Evolutionary conservation across 2,888 invertebrate genomes (phyloP).

Genomic region (Strigamia maritima): DNA sequence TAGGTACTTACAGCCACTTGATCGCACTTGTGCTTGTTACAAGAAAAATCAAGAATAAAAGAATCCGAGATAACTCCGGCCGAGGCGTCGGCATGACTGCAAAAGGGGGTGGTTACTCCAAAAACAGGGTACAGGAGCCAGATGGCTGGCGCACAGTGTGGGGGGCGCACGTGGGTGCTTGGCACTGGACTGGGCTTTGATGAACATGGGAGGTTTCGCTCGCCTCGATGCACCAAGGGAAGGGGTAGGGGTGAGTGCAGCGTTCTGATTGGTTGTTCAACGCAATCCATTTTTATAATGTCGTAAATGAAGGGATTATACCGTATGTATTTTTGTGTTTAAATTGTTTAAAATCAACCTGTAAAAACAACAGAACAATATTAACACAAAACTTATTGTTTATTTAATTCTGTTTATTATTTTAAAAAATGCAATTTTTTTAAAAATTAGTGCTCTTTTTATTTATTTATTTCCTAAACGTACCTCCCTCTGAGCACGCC

Average conservation of each 20-base stretch:
- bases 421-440: background rate
- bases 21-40: slow-evolving; percentile 27
- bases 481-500: background rate
- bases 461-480: background rate
- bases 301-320: slow-evolving; percentile 8
- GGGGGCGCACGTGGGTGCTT: slow-evolving; percentile 33
- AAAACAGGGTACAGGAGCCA: slow-evolving; percentile 7
- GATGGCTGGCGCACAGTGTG: slow-evolving; percentile 8
- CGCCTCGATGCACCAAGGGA: slow-evolving; percentile 27
- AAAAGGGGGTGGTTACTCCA: slow-evolving; percentile 34
- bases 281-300: slow-evolving; percentile 16
- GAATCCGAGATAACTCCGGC: slow-evolving; percentile 28
- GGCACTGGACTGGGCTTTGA: slow-evolving; percentile 34
- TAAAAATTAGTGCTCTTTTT: background rate
- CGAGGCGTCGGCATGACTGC: slow-evolving; percentile 30
- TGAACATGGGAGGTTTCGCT: slow-evolving; percentile 32
- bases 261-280: slow-evolving; percentile 1
- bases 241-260: slow-evolving; percentile 29
- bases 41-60: slow-evolving; percentile 8
- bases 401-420: background rate
- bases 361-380: background rate
- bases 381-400: too few species aligned
- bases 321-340: background rate
- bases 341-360: background rate
- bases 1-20: slow-evolving; percentile 25